Percentiles rank a stretch among this genome's conserved stretches.
Conservation (phyloP, 2,797 vertebrate species). For the Peromyscus eremicus region DNA sequence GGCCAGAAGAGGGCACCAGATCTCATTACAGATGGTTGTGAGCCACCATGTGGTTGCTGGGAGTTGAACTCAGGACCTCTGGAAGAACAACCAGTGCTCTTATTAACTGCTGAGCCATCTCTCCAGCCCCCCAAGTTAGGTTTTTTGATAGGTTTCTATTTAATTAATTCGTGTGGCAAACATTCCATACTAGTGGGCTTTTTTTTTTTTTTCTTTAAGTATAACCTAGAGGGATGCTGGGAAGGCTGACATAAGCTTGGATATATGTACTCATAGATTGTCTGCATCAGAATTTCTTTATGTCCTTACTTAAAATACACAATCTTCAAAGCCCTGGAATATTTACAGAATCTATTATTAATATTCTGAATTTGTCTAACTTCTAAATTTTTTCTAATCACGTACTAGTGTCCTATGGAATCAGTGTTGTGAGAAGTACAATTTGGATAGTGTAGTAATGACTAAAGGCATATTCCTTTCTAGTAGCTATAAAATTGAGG, state of each 20-base stretch:
- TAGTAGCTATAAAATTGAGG: constrained; percentile 36
- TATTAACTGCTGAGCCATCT: too few species aligned
- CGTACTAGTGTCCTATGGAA: background rate
- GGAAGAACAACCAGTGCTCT: too few species aligned
- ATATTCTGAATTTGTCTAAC: constrained; percentile 33
- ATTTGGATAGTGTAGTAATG: background rate
- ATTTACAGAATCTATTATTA: constrained; percentile 30
- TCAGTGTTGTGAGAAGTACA: background rate
- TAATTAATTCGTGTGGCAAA: background rate
- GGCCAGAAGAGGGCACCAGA: too few species aligned
- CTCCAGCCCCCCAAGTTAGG: too few species aligned
- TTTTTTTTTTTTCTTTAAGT: background rate
- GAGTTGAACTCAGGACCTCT: too few species aligned
- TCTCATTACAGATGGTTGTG: too few species aligned
- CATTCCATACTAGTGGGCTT: background rate
- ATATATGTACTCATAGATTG: background rate
- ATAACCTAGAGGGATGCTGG: background rate
- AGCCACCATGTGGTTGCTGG: too few species aligned
- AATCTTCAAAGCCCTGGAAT: constrained; percentile 23
- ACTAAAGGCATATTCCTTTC: constrained; percentile 52
- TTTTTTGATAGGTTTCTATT: constrained; percentile 54
- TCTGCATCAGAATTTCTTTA: constrained; percentile 24
- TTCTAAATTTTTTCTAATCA: constrained; percentile 31
- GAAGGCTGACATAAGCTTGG: background rate
- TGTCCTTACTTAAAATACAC: background rate